Evolutionary conservation across 2,797 vertebrate species (phyloP).

Genomic region (Cuculus canorus): DNA sequence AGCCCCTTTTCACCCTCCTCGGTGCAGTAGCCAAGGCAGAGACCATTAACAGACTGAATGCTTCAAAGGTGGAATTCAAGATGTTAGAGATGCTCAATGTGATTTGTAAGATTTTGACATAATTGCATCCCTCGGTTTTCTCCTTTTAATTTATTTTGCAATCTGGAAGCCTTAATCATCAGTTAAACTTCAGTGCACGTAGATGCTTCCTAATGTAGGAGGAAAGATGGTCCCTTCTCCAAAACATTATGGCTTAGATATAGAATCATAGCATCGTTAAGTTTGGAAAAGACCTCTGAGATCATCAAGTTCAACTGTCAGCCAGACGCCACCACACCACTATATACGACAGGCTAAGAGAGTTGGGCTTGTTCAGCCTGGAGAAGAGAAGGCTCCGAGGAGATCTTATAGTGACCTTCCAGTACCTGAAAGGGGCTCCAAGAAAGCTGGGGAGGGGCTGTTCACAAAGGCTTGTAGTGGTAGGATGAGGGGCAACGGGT

Average conservation of each 20-base stretch:
- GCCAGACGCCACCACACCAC: too few relatives aligned
- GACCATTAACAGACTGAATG: neutral
- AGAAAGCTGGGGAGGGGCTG: too few relatives aligned
- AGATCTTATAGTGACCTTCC: too few relatives aligned
- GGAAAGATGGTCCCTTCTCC: neutral
- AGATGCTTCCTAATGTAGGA: neutral
- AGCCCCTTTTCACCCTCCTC: neutral
- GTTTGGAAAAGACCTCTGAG: too few relatives aligned
- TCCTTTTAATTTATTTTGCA: neutral
- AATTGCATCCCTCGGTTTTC: neutral
- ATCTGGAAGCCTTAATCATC: neutral
- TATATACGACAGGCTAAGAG: too few relatives aligned
- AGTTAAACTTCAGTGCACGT: fast-evolving
- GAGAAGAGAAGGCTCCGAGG: too few relatives aligned
- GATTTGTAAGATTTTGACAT: neutral
- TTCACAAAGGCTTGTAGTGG: too few relatives aligned
- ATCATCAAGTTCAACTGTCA: too few relatives aligned
- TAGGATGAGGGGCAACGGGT: too few relatives aligned
- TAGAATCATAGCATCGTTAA: too few relatives aligned
- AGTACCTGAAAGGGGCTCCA: too few relatives aligned
- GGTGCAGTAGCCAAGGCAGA: neutral
- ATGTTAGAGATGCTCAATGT: neutral
- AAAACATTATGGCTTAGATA: neutral
- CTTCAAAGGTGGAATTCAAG: neutral
- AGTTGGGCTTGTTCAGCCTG: too few relatives aligned